Conservation (phyloP, 1,140 invertebrate genomes). For the Scaptomyza pallida region DNA sequence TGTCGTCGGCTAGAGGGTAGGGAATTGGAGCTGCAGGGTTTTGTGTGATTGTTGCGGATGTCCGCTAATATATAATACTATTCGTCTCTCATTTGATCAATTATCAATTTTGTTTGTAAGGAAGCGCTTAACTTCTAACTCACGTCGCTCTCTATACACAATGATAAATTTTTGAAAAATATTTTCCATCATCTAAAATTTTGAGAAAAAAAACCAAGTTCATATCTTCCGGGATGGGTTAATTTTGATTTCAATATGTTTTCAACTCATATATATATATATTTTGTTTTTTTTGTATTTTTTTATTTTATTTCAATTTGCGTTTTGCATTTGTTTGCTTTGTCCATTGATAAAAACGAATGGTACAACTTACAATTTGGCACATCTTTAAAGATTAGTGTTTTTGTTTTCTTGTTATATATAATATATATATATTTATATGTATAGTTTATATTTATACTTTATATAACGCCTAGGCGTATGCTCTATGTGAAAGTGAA, state of each 20-base stretch:
- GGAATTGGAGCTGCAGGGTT: constrained; percentile 30
- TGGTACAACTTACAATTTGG: constrained; percentile 83
- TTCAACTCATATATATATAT: constrained; percentile 34
- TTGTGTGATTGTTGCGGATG: constrained; percentile 48
- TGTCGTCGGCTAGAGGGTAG: constrained; percentile 3
- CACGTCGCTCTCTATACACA: constrained; percentile 64
- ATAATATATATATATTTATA: constrained; percentile 17
- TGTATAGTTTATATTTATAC: constrained; percentile 73
- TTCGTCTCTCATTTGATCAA: constrained; percentile 42
- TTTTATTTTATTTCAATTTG: constrained; percentile 73
- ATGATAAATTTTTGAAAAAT: constrained; percentile 73
- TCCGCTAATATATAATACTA: constrained; percentile 63
- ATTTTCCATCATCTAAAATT: constrained; percentile 56
- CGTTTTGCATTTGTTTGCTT: constrained; percentile 64
- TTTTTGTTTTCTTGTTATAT: constrained; percentile 63
- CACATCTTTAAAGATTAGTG: constrained; percentile 81
- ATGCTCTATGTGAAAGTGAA: constrained; percentile 77
- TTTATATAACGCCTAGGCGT: constrained; percentile 67
- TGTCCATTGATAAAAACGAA: constrained; percentile 75
- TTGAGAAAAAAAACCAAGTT: constrained; percentile 45
- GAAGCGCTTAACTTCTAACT: constrained; percentile 51
- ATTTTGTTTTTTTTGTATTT: constrained; percentile 38
- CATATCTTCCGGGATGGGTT: constrained; percentile 24
- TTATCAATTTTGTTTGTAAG: constrained; percentile 73
- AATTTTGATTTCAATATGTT: constrained; percentile 43